phyloP scores from a whole-genome alignment of 2,888 invertebrate species.

The Zygaena filipendulae region DNA sequence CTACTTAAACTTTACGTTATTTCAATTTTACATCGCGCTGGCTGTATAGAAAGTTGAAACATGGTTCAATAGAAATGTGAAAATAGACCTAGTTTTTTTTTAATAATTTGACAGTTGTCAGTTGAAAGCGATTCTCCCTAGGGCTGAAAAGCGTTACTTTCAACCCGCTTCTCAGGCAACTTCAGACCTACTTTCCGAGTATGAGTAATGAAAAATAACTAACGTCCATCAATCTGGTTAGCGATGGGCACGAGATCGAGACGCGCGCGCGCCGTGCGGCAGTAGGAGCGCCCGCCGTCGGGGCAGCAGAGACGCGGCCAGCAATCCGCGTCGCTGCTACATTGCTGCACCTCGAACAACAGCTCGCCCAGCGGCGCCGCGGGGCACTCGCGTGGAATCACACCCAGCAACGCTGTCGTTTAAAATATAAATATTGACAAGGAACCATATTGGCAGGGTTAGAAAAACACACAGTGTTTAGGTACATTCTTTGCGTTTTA shows the following conservation, averaged over 20 bases:
- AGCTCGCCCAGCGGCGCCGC: conserved; percentile 75
- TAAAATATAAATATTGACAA: background rate
- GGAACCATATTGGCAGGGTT: no score
- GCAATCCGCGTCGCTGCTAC: conserved; percentile 76
- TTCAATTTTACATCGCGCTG: no score
- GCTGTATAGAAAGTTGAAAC: no score
- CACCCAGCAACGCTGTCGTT: conserved; percentile 72
- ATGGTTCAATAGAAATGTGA: no score
- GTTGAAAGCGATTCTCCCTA: no score
- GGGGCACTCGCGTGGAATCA: conserved; percentile 78
- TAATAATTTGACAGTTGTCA: no score
- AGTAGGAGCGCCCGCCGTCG: conserved; percentile 74
- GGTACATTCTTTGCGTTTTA: no score
- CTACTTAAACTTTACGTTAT: no score
- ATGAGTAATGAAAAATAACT: conserved; percentile 24
- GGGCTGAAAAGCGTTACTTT: no score
- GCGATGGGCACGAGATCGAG: conserved; percentile 74
- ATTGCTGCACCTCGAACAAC: conserved; percentile 75
- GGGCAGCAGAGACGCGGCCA: conserved; percentile 82
- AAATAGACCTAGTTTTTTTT: no score
- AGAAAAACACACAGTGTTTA: no score
- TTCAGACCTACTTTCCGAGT: background rate
- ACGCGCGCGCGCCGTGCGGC: conserved; percentile 75
- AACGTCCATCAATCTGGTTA: conserved; percentile 73
- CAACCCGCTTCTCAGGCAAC: no score